phyloP scores from a whole-genome alignment of 1,140 invertebrate species.

The Heliconius nattereri region DNA sequence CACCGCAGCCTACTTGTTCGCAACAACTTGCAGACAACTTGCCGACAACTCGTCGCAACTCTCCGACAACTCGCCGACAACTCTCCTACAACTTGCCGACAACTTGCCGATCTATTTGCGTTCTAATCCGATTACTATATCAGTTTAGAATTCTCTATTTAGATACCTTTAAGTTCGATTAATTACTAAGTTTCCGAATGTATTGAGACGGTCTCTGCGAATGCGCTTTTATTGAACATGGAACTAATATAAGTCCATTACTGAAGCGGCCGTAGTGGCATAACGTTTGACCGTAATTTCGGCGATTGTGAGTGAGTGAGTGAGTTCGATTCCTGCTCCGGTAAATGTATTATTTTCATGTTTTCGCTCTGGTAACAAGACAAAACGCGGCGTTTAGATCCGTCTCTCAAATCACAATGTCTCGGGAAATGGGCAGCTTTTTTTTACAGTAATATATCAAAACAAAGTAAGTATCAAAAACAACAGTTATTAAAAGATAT shows the following conservation, averaged over 20 bases:
- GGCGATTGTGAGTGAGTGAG: too few relatives aligned
- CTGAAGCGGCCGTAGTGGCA: too few relatives aligned
- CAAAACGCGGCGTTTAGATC: too few relatives aligned
- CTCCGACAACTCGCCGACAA: slow-evolving; percentile 36
- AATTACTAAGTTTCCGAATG: slow-evolving; percentile 19
- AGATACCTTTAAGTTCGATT: slow-evolving; percentile 34
- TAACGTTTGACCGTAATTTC: too few relatives aligned
- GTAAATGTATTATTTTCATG: background rate
- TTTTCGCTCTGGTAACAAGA: too few relatives aligned
- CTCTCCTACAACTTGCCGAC: slow-evolving; percentile 35
- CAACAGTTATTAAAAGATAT: background rate
- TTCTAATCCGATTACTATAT: slow-evolving; percentile 41
- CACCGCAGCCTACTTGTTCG: slow-evolving; percentile 39
- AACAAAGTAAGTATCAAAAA: too few relatives aligned
- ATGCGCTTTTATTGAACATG: slow-evolving; percentile 15
- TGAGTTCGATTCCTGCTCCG: too few relatives aligned
- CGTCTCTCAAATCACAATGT: too few relatives aligned
- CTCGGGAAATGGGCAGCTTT: background rate
- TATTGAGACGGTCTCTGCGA: slow-evolving; percentile 10
- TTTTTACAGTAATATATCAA: background rate
- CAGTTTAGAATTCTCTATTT: slow-evolving; percentile 35
- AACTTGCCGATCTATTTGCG: slow-evolving; percentile 47
- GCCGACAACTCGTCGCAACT: slow-evolving; percentile 37
- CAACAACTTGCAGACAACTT: slow-evolving; percentile 32
- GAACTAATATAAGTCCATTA: background rate